These are phyloP conservation scores for Mnemiopsis leidyi DNA, from an alignment of 37 sponge, comb jelly and placozoan species.

Conservation along the genomic window DNA sequence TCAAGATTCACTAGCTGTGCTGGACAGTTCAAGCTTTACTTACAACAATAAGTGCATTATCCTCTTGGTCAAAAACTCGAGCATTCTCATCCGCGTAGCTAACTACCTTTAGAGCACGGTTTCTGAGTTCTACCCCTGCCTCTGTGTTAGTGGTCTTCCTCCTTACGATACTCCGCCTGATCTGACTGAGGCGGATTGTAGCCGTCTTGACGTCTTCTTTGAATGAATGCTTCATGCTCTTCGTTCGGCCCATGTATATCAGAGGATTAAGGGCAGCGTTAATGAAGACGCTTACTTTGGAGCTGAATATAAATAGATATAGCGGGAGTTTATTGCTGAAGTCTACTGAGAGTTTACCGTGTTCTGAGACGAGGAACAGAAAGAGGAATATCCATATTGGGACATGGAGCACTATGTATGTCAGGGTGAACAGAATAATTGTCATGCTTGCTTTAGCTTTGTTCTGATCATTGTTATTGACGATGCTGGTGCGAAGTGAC, in stretches of 20 bases:
- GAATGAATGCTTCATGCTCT: background rate
- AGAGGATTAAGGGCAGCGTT: slow-evolving; percentile 27
- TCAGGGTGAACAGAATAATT: background rate
- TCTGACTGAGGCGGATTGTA: background rate
- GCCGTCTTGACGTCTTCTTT: slow-evolving; percentile 30
- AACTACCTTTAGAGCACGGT: background rate
- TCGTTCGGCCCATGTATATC: slow-evolving; percentile 20
- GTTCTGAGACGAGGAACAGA: slow-evolving; percentile 13
- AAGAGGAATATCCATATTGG: slow-evolving; percentile 29
- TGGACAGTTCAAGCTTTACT: background rate
- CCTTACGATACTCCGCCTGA: background rate
- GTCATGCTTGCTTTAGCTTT: slow-evolving; percentile 53
- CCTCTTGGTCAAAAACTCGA: background rate
- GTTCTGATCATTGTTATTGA: background rate
- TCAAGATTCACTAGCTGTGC: background rate
- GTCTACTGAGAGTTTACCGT: slow-evolving; percentile 41
- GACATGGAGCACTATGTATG: slow-evolving; percentile 40
- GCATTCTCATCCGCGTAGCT: slow-evolving; percentile 17
- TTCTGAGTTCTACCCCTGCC: background rate
- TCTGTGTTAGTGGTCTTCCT: background rate
- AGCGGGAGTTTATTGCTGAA: background rate
- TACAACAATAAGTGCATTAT: background rate
- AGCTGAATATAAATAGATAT: slow-evolving; percentile 33
- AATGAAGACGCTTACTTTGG: slow-evolving; percentile 50
- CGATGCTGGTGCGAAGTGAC: background rate